phyloP scores from a whole-genome alignment of 2,888 invertebrate genomes.

The Tetragonisca angustula region DNA sequence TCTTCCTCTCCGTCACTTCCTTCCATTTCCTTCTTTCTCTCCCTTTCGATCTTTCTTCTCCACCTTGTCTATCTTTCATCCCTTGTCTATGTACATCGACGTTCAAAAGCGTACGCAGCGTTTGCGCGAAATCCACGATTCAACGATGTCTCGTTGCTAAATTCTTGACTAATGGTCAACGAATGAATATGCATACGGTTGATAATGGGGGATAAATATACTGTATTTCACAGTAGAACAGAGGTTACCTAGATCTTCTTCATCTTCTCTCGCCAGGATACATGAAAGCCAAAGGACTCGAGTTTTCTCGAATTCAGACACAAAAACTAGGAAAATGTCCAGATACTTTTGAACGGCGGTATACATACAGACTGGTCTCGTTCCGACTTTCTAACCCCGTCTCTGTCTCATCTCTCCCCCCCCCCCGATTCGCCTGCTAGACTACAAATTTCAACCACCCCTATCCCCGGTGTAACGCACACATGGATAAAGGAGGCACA shows the following conservation, averaged over 20 bases:
- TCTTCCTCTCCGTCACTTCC: not conserved
- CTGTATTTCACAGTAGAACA: too few relatives aligned
- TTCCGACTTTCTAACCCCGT: slow-evolving; percentile 16
- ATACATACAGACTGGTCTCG: slow-evolving; percentile 37
- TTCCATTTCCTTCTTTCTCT: not conserved
- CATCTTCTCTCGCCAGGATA: too few relatives aligned
- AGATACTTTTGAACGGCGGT: not conserved
- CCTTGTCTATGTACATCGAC: not conserved
- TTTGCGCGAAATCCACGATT: too few relatives aligned
- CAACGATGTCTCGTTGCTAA: too few relatives aligned
- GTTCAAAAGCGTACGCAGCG: too few relatives aligned
- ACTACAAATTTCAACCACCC: slow-evolving; percentile 37
- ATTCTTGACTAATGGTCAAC: too few relatives aligned
- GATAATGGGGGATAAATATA: too few relatives aligned
- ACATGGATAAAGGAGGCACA: slow-evolving; percentile 15
- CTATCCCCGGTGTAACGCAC: not conserved
- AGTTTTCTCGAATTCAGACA: too few relatives aligned
- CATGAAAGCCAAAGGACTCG: too few relatives aligned
- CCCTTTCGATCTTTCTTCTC: not conserved
- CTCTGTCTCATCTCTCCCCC: slow-evolving; percentile 8
- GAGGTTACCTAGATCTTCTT: too few relatives aligned
- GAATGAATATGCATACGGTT: too few relatives aligned
- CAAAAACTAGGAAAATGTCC: too few relatives aligned
- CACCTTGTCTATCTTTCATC: not conserved
- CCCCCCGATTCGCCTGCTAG: slow-evolving; percentile 36